Evolutionary conservation across 2,113 vertebrate genomes (phyloP).

Genomic region (human (Homo sapiens)): DNA sequence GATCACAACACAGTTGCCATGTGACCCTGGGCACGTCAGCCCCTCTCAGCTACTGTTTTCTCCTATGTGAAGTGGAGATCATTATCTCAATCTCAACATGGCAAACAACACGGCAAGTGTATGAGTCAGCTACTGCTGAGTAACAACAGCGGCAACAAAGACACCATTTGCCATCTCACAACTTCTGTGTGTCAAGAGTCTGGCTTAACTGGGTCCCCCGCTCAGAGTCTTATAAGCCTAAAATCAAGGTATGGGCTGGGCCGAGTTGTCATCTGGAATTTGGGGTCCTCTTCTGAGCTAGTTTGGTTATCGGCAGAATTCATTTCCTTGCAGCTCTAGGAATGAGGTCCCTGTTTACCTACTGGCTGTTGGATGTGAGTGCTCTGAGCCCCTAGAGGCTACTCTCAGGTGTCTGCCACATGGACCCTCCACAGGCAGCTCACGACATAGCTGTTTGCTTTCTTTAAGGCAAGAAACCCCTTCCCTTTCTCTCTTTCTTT

Average conservation of each 20-base stretch:
- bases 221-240: background rate
- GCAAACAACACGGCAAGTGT: background rate
- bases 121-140: background rate
- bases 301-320: fast-evolving
- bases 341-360: background rate
- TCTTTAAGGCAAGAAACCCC: background rate
- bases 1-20: background rate
- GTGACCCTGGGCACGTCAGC: background rate
- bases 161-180: background rate
- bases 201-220: background rate
- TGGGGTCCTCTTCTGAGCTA: background rate
- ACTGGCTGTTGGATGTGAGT: background rate
- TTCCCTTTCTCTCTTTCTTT: no score
- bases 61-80: background rate
- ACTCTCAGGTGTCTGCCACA: background rate
- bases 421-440: background rate
- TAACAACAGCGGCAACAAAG: background rate
- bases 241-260: background rate
- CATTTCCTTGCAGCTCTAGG: background rate
- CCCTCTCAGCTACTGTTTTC: background rate
- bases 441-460: background rate
- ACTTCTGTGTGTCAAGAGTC: background rate
- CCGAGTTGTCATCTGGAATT: background rate
- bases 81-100: background rate
- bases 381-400: background rate